Evolutionary conservation across 2,113 vertebrate genomes (phyloP), one percentile per base, ranked within the genome.

Genomic region (Xiphorhynchus elegans): DNA sequence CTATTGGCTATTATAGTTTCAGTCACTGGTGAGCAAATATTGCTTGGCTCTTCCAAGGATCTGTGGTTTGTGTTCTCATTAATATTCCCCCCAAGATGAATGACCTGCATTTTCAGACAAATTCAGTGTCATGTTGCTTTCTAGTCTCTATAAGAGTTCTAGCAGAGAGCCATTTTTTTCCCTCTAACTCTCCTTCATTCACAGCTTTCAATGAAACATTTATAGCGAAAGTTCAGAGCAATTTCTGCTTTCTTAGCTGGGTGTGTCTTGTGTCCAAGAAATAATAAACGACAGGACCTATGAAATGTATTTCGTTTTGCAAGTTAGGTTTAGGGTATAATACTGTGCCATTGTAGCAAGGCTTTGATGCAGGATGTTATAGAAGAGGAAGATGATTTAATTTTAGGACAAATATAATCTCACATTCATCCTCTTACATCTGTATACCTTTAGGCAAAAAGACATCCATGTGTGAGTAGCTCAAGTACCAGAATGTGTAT

Each of bases 61-160:
- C 33, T 47, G 35, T 69, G 66, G 69, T 20, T 56, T 47, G 37
- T 76, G 55, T 81, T 97, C 74, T 76, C 76, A 78, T 67, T 76
- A 64, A 46, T 10, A 3, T 72, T 77, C 31, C 10, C 59, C 53
- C 88, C 58, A 58, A 93, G 60, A 84, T 74, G 28, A 96, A 55
- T 35, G 26, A 95, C 89, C 62, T 84, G 29, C 26, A 42, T 53
- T 91, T 97, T 78, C 79, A 96, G 79, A 95, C 64, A 95, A 95
- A 94, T 95, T 89, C 75, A 93, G 40, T n/a, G 14, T 16, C 55
- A 44, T 26, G 24, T 79, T 69, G 20, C 20, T 67, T 82, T 70
- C 53, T 68, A 37, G 1, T 0, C n/a, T 75, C 14, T 20, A 10
- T n/a, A 33, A 62, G 25, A 56, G 42, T 63, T 77, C 59, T 63